Percentiles rank a stretch among this genome's conserved stretches.
Evolutionary conservation across 2,888 invertebrate genomes (phyloP).

Genomic region (Pseudococcus jackbeardsleyi): DNA sequence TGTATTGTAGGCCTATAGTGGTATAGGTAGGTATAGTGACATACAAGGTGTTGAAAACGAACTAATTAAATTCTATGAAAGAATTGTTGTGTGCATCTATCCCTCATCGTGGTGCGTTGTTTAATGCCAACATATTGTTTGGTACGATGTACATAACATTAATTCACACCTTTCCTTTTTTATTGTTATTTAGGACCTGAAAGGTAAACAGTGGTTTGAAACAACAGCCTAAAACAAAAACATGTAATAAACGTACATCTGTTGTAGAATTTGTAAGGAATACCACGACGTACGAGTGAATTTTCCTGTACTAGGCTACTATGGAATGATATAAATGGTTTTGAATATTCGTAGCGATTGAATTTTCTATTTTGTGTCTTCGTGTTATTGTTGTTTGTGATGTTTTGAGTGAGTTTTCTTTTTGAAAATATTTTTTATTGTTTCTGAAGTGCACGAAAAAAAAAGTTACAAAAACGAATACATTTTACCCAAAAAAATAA

Average conservation of each 20-base stretch:
- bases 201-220: conserved; percentile 12
- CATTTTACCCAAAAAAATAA: no score
- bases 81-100: neutral
- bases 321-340: neutral
- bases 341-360: neutral
- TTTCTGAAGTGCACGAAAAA: no score
- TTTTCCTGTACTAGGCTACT: neutral
- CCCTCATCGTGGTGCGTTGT: neutral
- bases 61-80: neutral
- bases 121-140: conserved; percentile 23
- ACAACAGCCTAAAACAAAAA: conserved; percentile 23
- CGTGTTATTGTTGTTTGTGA: no score
- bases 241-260: conserved; percentile 6
- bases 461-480: no score
- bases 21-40: neutral
- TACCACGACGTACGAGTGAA: neutral
- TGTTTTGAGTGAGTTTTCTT: no score
- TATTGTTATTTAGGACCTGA: conserved; percentile 3
- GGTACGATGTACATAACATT: neutral
- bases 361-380: neutral
- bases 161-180: conserved; percentile 32
- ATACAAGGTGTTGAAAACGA: neutral
- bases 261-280: neutral
- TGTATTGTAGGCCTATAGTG: neutral
- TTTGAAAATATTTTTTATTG: no score